Percentiles rank a stretch among this genome's conserved stretches.
Conservation (phyloP, 64 coral and sea anemone species). For the Exaiptasia diaphana region DNA sequence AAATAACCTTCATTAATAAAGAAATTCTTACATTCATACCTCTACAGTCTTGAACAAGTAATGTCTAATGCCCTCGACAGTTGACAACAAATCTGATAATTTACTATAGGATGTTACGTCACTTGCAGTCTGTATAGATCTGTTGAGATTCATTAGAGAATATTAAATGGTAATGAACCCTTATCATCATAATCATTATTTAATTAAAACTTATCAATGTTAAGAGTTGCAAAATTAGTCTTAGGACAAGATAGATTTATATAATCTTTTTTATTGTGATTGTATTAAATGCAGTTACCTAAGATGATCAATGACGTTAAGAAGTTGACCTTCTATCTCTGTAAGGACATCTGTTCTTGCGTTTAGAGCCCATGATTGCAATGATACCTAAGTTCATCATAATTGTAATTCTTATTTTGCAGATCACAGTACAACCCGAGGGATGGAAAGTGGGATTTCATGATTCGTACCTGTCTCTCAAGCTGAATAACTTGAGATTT, state of each 20-base stretch:
- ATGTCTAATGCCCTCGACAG: not conserved
- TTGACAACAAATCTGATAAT: not conserved
- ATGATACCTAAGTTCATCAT: not conserved
- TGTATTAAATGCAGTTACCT: not conserved
- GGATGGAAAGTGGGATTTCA: not conserved
- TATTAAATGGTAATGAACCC: no score
- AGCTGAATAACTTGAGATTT: conserved; percentile 87
- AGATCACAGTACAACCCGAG: no score
- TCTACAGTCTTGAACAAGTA: not conserved
- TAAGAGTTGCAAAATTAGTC: no score
- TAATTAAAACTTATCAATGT: no score
- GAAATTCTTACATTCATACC: not conserved
- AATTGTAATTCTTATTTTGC: no score
- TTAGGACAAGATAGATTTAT: no score
- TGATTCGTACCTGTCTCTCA: conserved; percentile 67
- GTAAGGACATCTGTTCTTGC: not conserved
- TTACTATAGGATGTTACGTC: not conserved
- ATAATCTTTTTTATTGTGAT: no score
- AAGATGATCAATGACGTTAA: conserved; percentile 4
- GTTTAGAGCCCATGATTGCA: not conserved
- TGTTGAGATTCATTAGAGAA: no score
- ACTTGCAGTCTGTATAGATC: conserved; percentile 3
- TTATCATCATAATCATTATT: no score
- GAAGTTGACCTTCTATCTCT: conserved; percentile 12
- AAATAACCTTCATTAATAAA: no score